These are phyloP conservation scores for Batillaria attramentaria DNA, from an alignment of 1,140 invertebrate species.

Conservation along the genomic window DNA sequence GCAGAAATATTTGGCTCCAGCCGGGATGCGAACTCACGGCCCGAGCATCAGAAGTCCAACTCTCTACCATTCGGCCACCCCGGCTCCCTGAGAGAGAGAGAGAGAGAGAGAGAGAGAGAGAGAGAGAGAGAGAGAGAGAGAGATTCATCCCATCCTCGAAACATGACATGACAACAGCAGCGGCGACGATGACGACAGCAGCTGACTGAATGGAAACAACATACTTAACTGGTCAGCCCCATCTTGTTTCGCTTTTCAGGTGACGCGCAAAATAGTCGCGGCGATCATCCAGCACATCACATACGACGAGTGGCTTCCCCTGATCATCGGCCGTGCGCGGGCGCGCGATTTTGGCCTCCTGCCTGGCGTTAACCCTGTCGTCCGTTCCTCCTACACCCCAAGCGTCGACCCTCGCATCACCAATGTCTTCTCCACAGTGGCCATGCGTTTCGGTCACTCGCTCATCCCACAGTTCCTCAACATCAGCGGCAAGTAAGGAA, in stretches of 20 bases:
- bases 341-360: background rate
- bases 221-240: background rate
- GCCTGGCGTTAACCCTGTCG: background rate
- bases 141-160: too few relatives aligned
- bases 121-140: background rate
- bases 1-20: too few relatives aligned
- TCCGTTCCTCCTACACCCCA: background rate
- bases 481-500: conserved; percentile 1
- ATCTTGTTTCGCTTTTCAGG: conserved; percentile 78
- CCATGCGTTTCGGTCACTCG: conserved; percentile 40
- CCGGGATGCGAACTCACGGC: too few relatives aligned
- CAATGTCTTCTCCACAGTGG: conserved; percentile 41
- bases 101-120: conserved; percentile 1
- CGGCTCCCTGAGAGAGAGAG: background rate
- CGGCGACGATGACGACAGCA: background rate
- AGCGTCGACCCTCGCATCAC: conserved; percentile 29
- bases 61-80: too few relatives aligned
- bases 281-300: conserved; percentile 97
- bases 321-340: conserved; percentile 4
- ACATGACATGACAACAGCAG: background rate
- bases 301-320: conserved; percentile 80
- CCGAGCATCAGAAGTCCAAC: too few relatives aligned
- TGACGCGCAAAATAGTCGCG: conserved; percentile 88
- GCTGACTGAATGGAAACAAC: background rate
- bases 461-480: conserved; percentile 20